These are phyloP conservation scores for Erythrocercus mccallii DNA, from an alignment of 2,113 vertebrate species.

Conservation along the genomic window DNA sequence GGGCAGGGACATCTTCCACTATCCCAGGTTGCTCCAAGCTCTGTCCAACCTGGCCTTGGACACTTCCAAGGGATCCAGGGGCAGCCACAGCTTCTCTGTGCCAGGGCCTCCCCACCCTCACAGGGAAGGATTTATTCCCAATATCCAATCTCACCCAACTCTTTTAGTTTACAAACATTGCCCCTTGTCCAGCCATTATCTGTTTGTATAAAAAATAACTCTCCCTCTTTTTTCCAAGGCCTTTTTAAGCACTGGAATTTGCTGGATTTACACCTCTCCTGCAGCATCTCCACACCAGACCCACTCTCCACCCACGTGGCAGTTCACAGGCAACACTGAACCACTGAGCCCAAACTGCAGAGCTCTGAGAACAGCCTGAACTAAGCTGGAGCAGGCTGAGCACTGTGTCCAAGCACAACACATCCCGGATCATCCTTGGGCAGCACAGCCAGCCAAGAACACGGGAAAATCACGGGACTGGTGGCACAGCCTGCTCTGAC, in stretches of 20 bases:
- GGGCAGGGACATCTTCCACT: neutral
- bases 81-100: neutral
- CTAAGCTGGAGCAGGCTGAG: neutral
- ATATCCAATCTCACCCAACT: neutral
- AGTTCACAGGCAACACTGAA: neutral
- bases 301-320: neutral
- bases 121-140: neutral
- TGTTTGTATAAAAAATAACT: neutral
- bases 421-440: accelerated
- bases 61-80: neutral
- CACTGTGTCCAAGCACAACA: accelerated
- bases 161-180: neutral
- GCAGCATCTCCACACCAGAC: neutral
- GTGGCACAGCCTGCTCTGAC: neutral
- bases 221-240: neutral
- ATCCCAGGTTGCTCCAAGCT: accelerated
- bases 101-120: accelerated
- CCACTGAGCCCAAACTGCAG: accelerated
- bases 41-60: neutral
- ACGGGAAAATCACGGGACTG: accelerated
- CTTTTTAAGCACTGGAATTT: neutral
- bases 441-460: neutral
- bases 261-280: neutral
- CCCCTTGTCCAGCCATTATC: neutral
- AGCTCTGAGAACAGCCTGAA: neutral